Evolutionary conservation across 2,888 invertebrate genomes (phyloP), one percentile per base, ranked within the genome.

Genomic region (Caenorhabditis becei): DNA sequence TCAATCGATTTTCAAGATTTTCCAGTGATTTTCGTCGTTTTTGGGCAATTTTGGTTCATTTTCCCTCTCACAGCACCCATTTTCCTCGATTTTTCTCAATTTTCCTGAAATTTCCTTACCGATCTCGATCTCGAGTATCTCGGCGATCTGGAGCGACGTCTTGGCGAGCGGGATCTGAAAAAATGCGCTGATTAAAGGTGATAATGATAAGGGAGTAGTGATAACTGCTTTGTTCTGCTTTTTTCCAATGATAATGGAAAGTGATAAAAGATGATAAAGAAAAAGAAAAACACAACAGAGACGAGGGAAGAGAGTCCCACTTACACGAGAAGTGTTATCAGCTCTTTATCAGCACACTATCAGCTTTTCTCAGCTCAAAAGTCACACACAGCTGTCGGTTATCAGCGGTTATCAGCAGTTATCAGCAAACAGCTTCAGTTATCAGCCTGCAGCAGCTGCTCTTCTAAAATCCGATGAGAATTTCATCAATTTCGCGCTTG

Each of bases 101-200:
- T 20, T 18, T 14, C 5, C 14, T 7, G 35, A 49, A 54, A 14
- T 16, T 7, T 24, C 70, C 80, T 56, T 62, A 83, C 83, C 58
- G 83, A 83, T 58, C 77, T 59, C 14, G 83, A 83, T 20, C 84
- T 65, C 8, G 85, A 85, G n/a, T 84, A 80, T 24, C 80, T 65
- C 47, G 85, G 85, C 32, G 83, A 80, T 59, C 83, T 62, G 24
- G 85, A 85, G 51, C 83, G 80, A 51, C 82, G 74, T 56, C 83
- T 72, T 10, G 74, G 80, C 20, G 67, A 71, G 11, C 77, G 77
- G 1, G 81, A 78, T 58, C 82, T 74, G 58, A 49, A 63, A 74
- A 74, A 63, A 49, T n/a, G 14, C 24, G 5, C 0, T 32, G 18
- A n/a, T n/a, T n/a, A 26, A n/a, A 18, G 35, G 47, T 37, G 3